These are phyloP conservation scores for Phortica okadai DNA, from an alignment of 2,888 invertebrate species.

Conservation along the genomic window DNA sequence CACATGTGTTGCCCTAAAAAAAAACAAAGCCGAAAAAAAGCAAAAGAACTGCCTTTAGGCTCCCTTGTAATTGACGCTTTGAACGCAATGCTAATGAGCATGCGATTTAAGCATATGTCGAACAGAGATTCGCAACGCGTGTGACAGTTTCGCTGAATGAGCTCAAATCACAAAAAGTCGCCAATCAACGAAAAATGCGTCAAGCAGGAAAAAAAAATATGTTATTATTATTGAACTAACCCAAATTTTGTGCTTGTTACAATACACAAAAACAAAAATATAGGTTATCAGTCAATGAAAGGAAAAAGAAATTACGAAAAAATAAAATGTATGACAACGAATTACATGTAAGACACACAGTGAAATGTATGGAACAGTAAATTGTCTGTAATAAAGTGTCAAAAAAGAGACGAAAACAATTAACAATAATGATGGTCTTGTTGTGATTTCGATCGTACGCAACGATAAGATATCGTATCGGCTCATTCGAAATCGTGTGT, in stretches of 20 bases:
- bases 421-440: slow-evolving; percentile 53
- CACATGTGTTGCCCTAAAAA: background rate
- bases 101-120: background rate
- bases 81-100: background rate
- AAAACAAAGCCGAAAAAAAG: too few relatives aligned
- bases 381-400: background rate
- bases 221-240: slow-evolving; percentile 58
- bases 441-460: slow-evolving; percentile 58
- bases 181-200: slow-evolving; percentile 32
- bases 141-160: slow-evolving; percentile 14
- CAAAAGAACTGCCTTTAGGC: background rate
- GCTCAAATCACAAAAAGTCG: slow-evolving; percentile 35
- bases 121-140: slow-evolving; percentile 1
- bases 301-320: background rate
- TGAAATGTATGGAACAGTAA: background rate
- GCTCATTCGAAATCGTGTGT: background rate
- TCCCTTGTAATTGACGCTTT: background rate
- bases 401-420: slow-evolving; percentile 45
- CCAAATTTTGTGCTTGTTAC: slow-evolving; percentile 51
- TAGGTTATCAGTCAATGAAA: slow-evolving; percentile 57
- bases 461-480: slow-evolving; percentile 57
- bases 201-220: background rate
- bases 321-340: slow-evolving; percentile 6
- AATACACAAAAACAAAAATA: slow-evolving; percentile 44
- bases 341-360: background rate